Conservation (phyloP, 1,140 invertebrate genomes). For the Triops cancriformis region DNA sequence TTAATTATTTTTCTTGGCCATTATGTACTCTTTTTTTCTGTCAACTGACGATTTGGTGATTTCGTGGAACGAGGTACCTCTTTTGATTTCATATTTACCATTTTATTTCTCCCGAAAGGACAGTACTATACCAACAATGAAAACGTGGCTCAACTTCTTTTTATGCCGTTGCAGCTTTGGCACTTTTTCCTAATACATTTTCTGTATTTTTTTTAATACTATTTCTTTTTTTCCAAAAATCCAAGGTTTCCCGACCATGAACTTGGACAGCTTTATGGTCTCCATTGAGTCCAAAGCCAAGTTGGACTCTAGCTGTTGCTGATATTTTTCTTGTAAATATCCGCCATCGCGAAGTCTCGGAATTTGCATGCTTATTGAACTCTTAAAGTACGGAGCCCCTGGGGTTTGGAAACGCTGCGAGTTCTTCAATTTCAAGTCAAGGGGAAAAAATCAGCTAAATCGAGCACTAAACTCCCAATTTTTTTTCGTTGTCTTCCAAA, state of each 20-base stretch:
- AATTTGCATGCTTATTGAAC: neutral
- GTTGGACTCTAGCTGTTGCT: neutral
- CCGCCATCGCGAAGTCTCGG: neutral
- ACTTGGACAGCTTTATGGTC: neutral
- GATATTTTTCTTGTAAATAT: neutral
- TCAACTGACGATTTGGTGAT: neutral
- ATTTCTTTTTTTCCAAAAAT: neutral
- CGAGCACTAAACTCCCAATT: no score
- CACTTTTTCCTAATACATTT: neutral
- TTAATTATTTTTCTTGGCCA: neutral
- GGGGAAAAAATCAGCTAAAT: neutral
- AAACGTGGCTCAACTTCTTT: neutral
- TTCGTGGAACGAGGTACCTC: neutral
- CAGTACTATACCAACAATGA: neutral
- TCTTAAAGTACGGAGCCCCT: neutral
- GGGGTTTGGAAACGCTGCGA: neutral
- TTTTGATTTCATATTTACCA: neutral
- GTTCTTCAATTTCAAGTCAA: neutral
- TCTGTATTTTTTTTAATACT: neutral
- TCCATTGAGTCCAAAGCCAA: neutral
- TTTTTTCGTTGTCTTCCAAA: no score
- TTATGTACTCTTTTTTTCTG: neutral
- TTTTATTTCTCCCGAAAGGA: neutral
- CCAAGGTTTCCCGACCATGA: conserved; percentile 2
- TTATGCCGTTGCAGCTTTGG: neutral